A percentile compares a stretch with the other conserved stretches of the same genome.
phyloP scores from a whole-genome alignment of 2,113 vertebrate species.

The Arothron firmamentum region DNA sequence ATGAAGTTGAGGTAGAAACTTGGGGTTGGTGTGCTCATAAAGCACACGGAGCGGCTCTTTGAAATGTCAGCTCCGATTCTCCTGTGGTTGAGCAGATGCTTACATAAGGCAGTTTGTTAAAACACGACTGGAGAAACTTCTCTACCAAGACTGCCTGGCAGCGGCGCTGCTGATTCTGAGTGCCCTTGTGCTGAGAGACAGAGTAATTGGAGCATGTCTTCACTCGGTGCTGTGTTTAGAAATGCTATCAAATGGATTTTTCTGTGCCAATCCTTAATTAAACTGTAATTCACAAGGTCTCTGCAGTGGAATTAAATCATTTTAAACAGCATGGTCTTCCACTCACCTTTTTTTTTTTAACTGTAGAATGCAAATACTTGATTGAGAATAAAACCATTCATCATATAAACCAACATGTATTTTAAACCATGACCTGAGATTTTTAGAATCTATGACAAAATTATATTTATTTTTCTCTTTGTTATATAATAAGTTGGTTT shows the following conservation, averaged over 20 bases:
- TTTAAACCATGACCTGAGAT: too few relatives aligned
- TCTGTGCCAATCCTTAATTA: conserved; percentile 22
- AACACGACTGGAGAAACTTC: conserved; percentile 46
- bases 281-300: conserved; percentile 22
- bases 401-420: neutral
- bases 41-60: conserved; percentile 50
- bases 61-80: conserved; percentile 70
- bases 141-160: conserved; percentile 24
- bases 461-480: too few relatives aligned
- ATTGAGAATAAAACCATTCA: conserved; percentile 2
- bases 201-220: conserved; percentile 52
- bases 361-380: neutral
- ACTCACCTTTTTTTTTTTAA: conserved; percentile 21
- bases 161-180: conserved; percentile 27
- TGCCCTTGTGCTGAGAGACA: conserved; percentile 40
- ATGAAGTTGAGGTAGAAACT: conserved; percentile 64
- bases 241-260: conserved; percentile 33
- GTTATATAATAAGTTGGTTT: too few relatives aligned
- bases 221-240: conserved; percentile 37
- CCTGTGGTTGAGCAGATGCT: conserved; percentile 68
- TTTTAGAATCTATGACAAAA: too few relatives aligned
- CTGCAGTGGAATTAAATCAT: conserved; percentile 22
- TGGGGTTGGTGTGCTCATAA: conserved; percentile 48
- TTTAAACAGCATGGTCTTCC: conserved; percentile 17
- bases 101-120: conserved; percentile 67